phyloP scores from a whole-genome alignment of 2,888 invertebrate species.

The Eledone cirrhosa region DNA sequence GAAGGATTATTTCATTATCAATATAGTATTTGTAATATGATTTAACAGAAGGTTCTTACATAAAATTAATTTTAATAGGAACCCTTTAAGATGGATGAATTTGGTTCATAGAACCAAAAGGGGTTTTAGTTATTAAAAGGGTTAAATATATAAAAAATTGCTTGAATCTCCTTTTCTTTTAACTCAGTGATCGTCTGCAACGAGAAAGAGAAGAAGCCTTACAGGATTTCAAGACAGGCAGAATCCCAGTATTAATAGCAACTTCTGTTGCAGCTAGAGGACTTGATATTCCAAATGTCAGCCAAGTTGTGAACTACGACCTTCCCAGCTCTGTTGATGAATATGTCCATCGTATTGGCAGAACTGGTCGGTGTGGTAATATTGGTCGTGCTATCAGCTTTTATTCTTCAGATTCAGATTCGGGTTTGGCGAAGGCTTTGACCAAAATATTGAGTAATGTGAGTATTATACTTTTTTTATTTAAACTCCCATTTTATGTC shows the following conservation, averaged over 20 bases:
- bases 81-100: too few relatives aligned
- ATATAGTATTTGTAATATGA: too few relatives aligned
- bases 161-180: neutral
- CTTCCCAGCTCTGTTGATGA: conserved; percentile 98
- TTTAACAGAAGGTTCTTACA: too few relatives aligned
- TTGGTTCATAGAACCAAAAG: too few relatives aligned
- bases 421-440: conserved; percentile 74
- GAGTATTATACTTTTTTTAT: conserved; percentile 37
- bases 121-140: too few relatives aligned
- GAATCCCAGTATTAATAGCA: conserved; percentile 85
- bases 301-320: conserved; percentile 99
- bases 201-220: conserved; percentile 79
- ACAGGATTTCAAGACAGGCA: conserved; percentile 81
- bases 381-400: conserved; percentile 73
- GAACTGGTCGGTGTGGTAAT: conserved; percentile 99
- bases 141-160: too few relatives aligned
- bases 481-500: neutral
- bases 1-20: too few relatives aligned
- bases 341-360: conserved; percentile 97
- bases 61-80: too few relatives aligned
- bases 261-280: conserved; percentile 96
- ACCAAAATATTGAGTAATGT: conserved; percentile 77
- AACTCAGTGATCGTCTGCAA: conserved; percentile 74
- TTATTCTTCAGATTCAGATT: conserved; percentile 65
- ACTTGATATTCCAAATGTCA: conserved; percentile 87